phyloP scores from a whole-genome alignment of 2,797 vertebrate species.

The Balearica regulorum region DNA sequence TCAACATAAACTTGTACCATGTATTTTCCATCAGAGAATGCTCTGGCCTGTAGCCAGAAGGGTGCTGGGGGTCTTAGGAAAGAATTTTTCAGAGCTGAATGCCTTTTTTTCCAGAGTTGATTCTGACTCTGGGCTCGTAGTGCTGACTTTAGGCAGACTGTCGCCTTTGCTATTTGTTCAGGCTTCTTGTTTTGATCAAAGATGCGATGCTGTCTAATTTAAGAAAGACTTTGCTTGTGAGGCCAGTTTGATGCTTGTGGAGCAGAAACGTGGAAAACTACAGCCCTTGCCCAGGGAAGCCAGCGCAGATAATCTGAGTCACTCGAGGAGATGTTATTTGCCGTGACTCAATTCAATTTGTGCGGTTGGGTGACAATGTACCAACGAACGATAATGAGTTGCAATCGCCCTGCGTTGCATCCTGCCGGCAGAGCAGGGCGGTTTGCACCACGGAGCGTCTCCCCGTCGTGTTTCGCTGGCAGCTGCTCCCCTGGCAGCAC shows the following conservation, averaged over 20 bases:
- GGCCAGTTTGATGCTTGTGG: fast-evolving
- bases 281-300: not conserved
- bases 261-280: not conserved
- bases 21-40: not conserved
- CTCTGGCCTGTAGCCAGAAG: fast-evolving
- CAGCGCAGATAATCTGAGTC: fast-evolving
- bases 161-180: not conserved
- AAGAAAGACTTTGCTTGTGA: not conserved
- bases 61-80: not conserved
- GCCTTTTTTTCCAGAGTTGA: not conserved
- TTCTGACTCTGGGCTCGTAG: fast-evolving
- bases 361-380: not conserved
- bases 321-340: not conserved
- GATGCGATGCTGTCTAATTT: not conserved
- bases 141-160: too few relatives aligned
- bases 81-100: not conserved
- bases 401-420: not conserved
- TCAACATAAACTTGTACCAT: fast-evolving
- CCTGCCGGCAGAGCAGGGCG: fast-evolving
- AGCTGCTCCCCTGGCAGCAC: fast-evolving
- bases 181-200: not conserved
- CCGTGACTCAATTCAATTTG: not conserved
- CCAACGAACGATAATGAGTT: not conserved
- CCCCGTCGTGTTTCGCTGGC: not conserved
- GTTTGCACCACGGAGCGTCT: not conserved